phyloP scores from a whole-genome alignment of 2,888 invertebrate genomes.

The Muscina levida region DNA sequence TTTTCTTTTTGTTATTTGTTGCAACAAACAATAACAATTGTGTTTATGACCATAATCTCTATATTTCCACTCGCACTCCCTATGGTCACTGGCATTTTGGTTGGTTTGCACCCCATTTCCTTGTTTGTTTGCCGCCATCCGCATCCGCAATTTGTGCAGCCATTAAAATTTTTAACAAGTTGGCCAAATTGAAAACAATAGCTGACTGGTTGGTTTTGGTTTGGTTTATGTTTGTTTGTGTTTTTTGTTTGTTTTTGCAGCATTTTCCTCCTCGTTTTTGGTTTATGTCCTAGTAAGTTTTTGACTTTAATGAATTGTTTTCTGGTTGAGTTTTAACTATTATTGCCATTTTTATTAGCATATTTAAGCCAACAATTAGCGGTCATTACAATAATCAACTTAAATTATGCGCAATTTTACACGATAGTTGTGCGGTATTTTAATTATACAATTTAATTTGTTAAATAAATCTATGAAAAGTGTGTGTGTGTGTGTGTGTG shows the following conservation, averaged over 20 bases:
- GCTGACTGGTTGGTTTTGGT: slow-evolving; percentile 36
- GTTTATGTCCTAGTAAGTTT: slow-evolving; percentile 52
- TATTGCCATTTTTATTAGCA: slow-evolving; percentile 64
- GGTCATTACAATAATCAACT: slow-evolving; percentile 64
- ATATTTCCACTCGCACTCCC: background rate
- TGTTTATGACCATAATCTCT: background rate
- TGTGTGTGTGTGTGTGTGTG: too few relatives aligned
- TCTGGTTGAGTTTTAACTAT: slow-evolving; percentile 53
- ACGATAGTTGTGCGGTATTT: slow-evolving; percentile 1
- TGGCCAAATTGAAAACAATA: slow-evolving; percentile 36
- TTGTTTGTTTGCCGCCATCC: background rate
- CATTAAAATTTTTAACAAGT: slow-evolving; percentile 29
- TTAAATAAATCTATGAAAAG: background rate
- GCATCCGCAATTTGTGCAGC: background rate
- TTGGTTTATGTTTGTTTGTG: slow-evolving; percentile 28
- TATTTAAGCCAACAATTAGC: slow-evolving; percentile 65
- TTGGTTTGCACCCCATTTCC: background rate
- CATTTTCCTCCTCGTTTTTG: background rate
- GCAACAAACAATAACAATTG: background rate
- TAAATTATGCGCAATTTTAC: slow-evolving; percentile 54
- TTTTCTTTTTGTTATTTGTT: background rate
- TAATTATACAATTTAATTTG: slow-evolving; percentile 29
- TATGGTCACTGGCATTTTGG: background rate
- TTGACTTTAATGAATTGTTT: slow-evolving; percentile 53
- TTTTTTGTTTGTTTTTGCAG: slow-evolving; percentile 4